Percentiles rank a stretch among this genome's conserved stretches.
Conservation (phyloP, 2,888 invertebrate species). For the Theretra japonica region DNA sequence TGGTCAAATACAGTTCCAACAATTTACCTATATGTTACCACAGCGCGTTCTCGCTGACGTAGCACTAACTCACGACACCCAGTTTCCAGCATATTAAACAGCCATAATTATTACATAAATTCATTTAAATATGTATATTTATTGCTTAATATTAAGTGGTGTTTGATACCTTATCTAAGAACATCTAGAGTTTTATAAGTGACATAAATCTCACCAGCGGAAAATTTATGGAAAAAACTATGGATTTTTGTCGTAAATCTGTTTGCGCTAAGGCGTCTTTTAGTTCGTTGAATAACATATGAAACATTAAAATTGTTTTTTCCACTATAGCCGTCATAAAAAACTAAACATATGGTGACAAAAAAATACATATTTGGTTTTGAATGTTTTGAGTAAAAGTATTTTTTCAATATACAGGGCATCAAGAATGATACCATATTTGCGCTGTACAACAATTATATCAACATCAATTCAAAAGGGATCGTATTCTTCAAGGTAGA, state of each 20-base stretch:
- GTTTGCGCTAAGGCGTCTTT: background rate
- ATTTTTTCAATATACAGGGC: too few relatives aligned
- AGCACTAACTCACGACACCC: constrained; percentile 55
- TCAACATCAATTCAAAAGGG: background rate
- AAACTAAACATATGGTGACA: too few relatives aligned
- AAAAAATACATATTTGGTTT: too few relatives aligned
- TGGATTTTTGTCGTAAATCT: constrained; percentile 13
- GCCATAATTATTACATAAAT: constrained; percentile 57
- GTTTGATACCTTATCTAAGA: constrained; percentile 32
- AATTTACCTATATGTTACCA: constrained; percentile 44
- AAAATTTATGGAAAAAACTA: constrained; percentile 17
- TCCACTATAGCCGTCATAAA: too few relatives aligned
- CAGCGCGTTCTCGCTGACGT: constrained; percentile 38
- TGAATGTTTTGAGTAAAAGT: too few relatives aligned
- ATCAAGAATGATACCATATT: too few relatives aligned
- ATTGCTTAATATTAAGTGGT: constrained; percentile 46
- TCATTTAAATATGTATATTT: constrained; percentile 50
- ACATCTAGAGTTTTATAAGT: constrained; percentile 3
- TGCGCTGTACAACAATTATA: too few relatives aligned
- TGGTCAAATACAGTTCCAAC: background rate
- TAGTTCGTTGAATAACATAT: background rate
- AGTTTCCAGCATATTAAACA: constrained; percentile 62
- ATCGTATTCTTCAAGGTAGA: background rate
- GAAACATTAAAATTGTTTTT: too few relatives aligned
- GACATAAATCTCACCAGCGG: constrained; percentile 5